Evolutionary conservation across 2,797 vertebrate species (phyloP).

Genomic region (Masticophis lateralis): DNA sequence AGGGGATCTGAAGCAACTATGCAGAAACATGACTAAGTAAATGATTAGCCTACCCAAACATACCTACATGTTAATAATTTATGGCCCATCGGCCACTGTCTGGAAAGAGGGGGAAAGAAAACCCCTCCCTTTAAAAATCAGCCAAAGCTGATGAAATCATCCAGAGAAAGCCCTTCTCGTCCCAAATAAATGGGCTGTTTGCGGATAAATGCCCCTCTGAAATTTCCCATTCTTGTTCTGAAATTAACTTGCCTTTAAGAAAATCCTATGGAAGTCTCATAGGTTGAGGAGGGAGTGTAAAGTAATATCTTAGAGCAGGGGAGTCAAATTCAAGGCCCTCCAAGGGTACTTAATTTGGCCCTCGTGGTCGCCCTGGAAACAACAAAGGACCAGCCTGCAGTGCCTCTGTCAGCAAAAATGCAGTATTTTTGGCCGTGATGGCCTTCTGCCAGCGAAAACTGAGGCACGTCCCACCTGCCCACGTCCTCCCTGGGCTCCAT

Average conservation of each 20-base stretch:
- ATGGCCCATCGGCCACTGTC: constrained; percentile 1
- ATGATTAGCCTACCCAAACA: background rate
- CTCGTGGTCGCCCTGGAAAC: too few relatives aligned
- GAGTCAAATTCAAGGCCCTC: too few relatives aligned
- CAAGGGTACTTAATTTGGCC: too few relatives aligned
- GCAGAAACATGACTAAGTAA: background rate
- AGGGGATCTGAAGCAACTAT: background rate
- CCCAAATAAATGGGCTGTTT: background rate
- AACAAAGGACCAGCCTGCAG: too few relatives aligned
- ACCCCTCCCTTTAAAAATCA: background rate
- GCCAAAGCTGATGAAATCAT: background rate
- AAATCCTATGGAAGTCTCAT: background rate
- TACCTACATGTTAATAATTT: background rate
- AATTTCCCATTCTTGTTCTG: background rate
- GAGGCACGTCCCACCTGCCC: too few relatives aligned
- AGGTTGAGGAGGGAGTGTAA: too few relatives aligned
- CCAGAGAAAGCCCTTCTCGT: background rate
- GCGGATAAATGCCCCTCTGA: background rate
- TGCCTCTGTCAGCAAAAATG: too few relatives aligned
- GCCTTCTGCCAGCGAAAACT: too few relatives aligned
- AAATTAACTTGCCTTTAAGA: background rate
- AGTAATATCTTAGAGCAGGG: background rate
- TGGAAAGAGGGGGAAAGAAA: constrained; percentile 47
- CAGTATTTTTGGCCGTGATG: too few relatives aligned
- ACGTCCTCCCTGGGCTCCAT: too few relatives aligned